These are phyloP conservation scores for Hoplostethus atlanticus DNA, from an alignment of 2,797 vertebrate species.

Conservation along the genomic window DNA sequence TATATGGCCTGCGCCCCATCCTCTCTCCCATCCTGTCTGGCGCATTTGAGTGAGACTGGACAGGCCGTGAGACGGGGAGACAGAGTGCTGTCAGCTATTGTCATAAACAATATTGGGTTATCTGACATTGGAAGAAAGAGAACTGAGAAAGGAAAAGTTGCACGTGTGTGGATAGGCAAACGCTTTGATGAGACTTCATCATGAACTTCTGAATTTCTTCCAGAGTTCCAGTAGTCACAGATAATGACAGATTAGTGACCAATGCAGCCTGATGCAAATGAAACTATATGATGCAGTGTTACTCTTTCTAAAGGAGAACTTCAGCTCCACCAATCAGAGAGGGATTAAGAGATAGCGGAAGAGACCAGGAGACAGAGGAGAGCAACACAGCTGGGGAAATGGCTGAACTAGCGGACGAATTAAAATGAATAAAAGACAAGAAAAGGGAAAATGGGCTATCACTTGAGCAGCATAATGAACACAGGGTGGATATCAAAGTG, in stretches of 20 bases:
- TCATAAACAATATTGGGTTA: slow-evolving; percentile 68
- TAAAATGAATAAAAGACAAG: slow-evolving; percentile 82
- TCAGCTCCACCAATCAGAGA: slow-evolving; percentile 66
- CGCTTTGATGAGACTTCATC: slow-evolving; percentile 50
- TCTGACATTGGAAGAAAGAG: slow-evolving; percentile 64
- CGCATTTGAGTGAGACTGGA: slow-evolving; percentile 65
- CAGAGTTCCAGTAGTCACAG: not conserved
- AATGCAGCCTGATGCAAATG: slow-evolving; percentile 35
- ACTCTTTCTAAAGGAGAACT: slow-evolving; percentile 13
- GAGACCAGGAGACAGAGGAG: slow-evolving; percentile 67
- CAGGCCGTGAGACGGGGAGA: slow-evolving; percentile 73
- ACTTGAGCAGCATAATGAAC: slow-evolving; percentile 76
- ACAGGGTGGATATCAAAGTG: slow-evolving; percentile 77
- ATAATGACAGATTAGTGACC: not conserved
- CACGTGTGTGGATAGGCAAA: slow-evolving; percentile 36
- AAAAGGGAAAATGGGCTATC: slow-evolving; percentile 80
- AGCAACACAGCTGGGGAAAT: slow-evolving; percentile 65
- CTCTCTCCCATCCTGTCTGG: slow-evolving; percentile 66
- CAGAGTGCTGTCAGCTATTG: slow-evolving; percentile 77
- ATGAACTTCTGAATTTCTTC: slow-evolving; percentile 12
- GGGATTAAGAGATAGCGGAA: slow-evolving; percentile 74
- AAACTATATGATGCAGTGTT: slow-evolving; percentile 61
- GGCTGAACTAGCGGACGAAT: slow-evolving; percentile 74
- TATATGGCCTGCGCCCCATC: slow-evolving; percentile 58
- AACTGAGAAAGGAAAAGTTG: slow-evolving; percentile 52